These are phyloP conservation scores for Hirtodrosophila cameraria DNA, from an alignment of 2,888 invertebrate species.

Conservation along the genomic window DNA sequence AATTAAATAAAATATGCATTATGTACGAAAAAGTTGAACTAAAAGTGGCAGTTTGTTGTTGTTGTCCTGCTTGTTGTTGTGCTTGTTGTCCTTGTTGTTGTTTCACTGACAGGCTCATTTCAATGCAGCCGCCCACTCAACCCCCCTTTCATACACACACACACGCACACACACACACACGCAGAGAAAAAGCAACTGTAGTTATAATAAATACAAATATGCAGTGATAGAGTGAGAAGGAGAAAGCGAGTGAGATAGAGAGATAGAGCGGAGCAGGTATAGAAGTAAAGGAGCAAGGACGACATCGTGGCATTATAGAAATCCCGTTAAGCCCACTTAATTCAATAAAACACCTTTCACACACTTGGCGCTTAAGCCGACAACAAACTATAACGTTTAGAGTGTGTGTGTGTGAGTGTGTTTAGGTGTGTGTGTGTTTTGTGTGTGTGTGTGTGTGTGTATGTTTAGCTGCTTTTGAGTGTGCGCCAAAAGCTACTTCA, in stretches of 20 bases:
- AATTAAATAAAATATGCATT: conserved; percentile 79
- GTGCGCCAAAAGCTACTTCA: conserved; percentile 78
- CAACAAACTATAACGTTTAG: conserved; percentile 72
- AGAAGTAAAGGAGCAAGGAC: no score
- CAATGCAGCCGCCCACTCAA: conserved; percentile 41
- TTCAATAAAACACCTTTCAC: conserved; percentile 80
- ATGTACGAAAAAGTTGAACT: conserved; percentile 66
- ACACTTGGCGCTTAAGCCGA: conserved; percentile 77
- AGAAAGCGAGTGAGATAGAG: no score
- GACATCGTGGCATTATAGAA: conserved; percentile 70
- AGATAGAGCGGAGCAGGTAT: no score
- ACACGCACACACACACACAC: not conserved
- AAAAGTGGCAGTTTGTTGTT: conserved; percentile 52
- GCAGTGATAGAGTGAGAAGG: conserved; percentile 44
- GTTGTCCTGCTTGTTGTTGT: no score
- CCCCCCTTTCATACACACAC: not conserved
- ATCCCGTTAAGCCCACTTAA: conserved; percentile 79
- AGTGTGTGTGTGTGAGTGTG: conserved; percentile 23
- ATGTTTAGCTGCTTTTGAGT: conserved; percentile 59
- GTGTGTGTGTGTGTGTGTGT: conserved; percentile 14
- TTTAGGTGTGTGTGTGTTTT: conserved; percentile 12
- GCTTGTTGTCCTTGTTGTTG: conserved; percentile 35
- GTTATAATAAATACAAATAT: conserved; percentile 75
- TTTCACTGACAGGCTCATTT: conserved; percentile 44
- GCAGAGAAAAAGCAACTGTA: conserved; percentile 48